phyloP scores from a whole-genome alignment of 2,113 vertebrate genomes.

The Arothron firmamentum region DNA sequence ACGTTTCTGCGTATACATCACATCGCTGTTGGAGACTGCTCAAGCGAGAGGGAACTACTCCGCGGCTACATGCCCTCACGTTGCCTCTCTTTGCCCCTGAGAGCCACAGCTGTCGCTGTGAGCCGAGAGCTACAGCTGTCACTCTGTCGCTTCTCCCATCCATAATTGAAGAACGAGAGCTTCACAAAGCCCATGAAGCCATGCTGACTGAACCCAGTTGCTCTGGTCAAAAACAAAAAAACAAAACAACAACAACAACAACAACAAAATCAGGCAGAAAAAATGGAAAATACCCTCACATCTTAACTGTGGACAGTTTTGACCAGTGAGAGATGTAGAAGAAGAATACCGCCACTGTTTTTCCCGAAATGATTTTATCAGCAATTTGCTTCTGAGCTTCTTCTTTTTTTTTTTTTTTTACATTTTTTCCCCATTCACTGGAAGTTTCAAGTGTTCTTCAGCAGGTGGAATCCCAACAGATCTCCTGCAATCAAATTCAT shows the following conservation, averaged over 20 bases:
- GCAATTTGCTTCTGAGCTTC: too few species aligned
- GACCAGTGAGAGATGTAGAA: too few species aligned
- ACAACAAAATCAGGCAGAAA: constrained; percentile 67
- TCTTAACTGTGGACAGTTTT: too few species aligned
- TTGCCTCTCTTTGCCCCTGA: constrained; percentile 41
- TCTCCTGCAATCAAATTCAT: too few species aligned
- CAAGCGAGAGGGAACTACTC: constrained; percentile 50
- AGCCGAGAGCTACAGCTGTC: constrained; percentile 69
- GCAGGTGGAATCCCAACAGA: too few species aligned
- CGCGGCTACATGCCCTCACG: constrained; percentile 26
- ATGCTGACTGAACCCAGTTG: constrained; percentile 70
- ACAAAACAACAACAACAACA: too few species aligned
- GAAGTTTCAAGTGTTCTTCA: too few species aligned
- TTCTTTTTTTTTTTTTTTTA: too few species aligned
- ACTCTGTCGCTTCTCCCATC: constrained; percentile 70
- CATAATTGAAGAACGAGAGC: constrained; percentile 67
- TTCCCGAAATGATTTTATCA: too few species aligned
- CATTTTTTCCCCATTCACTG: too few species aligned
- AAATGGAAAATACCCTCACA: constrained; percentile 34
- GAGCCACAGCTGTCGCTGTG: constrained; percentile 71
- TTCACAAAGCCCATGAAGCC: constrained; percentile 69
- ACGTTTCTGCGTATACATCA: constrained; percentile 32
- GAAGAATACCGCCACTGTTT: too few species aligned
- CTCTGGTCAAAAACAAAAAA: constrained; percentile 51
- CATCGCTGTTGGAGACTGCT: constrained; percentile 44